A percentile compares a stretch with the other conserved stretches of the same genome.
phyloP scores from a whole-genome alignment of 2,888 invertebrate genomes.

The Syrphus vitripennis region DNA sequence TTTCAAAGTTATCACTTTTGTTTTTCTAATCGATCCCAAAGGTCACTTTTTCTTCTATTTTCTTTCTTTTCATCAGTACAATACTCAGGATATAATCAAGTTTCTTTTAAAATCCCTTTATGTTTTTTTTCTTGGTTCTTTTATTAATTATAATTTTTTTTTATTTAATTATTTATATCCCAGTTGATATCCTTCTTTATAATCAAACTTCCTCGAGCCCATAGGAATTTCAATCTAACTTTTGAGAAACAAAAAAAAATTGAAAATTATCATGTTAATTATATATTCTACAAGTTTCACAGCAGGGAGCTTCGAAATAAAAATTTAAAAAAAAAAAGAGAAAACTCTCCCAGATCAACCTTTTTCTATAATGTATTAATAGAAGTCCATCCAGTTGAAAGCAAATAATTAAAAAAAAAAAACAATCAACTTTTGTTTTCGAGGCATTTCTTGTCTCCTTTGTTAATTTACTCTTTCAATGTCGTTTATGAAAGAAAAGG shows the following conservation, averaged over 20 bases:
- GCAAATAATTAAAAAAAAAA: background rate
- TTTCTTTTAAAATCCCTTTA: background rate
- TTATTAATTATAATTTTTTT: background rate
- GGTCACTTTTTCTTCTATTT: too few relatives aligned
- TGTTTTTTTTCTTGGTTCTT: background rate
- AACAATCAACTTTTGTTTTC: constrained; percentile 5
- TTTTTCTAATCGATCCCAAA: too few relatives aligned
- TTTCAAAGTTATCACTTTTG: too few relatives aligned
- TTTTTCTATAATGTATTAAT: background rate
- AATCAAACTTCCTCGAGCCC: background rate
- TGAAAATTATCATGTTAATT: constrained; percentile 22
- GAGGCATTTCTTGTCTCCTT: background rate
- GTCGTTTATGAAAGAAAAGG: background rate
- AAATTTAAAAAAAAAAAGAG: background rate
- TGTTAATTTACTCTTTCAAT: background rate
- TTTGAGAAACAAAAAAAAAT: background rate
- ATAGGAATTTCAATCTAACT: background rate
- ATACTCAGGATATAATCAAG: background rate
- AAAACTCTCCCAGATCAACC: background rate
- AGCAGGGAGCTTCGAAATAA: background rate
- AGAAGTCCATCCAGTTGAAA: background rate
- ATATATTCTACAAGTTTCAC: constrained; percentile 3
- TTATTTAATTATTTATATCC: background rate
- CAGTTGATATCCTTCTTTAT: background rate
- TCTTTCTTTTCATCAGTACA: too few relatives aligned